Base-by-base conservation (phyloP, 2,113 vertebrate genomes). In the Capricornis sumatraensis region DNA sequence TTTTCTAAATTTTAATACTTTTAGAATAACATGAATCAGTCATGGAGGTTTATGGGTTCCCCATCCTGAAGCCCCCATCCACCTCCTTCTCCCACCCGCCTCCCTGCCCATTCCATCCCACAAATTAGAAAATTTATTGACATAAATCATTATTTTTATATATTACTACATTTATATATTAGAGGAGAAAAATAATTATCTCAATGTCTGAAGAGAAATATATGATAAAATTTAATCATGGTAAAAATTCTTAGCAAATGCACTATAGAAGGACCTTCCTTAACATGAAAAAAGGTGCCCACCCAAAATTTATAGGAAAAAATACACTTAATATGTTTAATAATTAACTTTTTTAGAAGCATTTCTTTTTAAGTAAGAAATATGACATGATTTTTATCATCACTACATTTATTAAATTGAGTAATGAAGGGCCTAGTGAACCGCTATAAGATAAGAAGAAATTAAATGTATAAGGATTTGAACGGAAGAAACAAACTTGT, bases 181-280 rank as follows among this genome's bases (percentile, higher is more conserved):
- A 62, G 83, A 92, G 30, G 9, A 87, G 55, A 47, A 55, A 92
- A 87, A 67, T 43, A 27, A 83, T 91, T 7, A 88, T 76, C 47
- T 53, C 43, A 76, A 30, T 86, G 33, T 81, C 47, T 86, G 1
- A 15, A 94, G 74, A 83, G 23, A 50, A 94, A 64, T 3, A 88
- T 76, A 85, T 93, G 58, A 52, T 91, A 74, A 88, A 53, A 55
- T 91, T 84, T 92, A 96, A 89, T 95, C 47, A 47, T 4, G n/a
- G 81, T 47, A 90, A 82, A 90, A 50, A 36, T 57, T 83, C 25
- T 92, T 94, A 90, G 36, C 19, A 79, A 90, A 87, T 87, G 60
- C 23, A 40, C 57, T 81, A 53, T 45, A 71, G 52, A 90, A 95
- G 19, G 28, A 92, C 45, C 19, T 79, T 91, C 88, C 50, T 87